Percentiles rank a stretch among this genome's conserved stretches.
These are phyloP conservation scores for Palaemon carinicauda DNA, from an alignment of 1,140 invertebrate genomes.

Conservation along the genomic window DNA sequence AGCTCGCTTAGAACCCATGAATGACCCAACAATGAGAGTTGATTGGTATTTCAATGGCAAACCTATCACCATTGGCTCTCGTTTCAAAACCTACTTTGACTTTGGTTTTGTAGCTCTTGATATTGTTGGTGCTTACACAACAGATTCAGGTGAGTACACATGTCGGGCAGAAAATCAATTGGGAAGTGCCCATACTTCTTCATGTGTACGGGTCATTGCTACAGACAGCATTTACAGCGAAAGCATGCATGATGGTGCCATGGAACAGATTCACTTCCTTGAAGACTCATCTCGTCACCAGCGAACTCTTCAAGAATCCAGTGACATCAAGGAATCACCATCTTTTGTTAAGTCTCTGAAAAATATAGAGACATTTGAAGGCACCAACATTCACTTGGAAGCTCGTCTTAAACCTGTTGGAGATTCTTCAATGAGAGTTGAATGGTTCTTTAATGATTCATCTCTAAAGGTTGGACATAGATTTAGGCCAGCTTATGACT, in stretches of 20 bases:
- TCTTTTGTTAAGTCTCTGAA: slow-evolving; percentile 87
- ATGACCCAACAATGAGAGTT: slow-evolving; percentile 93
- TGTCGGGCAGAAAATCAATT: slow-evolving; percentile 91
- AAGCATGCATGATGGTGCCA: slow-evolving; percentile 91
- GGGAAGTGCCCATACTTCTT: slow-evolving; percentile 89
- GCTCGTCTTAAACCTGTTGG: slow-evolving; percentile 92
- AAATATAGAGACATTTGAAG: slow-evolving; percentile 90
- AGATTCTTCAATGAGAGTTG: slow-evolving; percentile 93
- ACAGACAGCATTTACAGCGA: slow-evolving; percentile 89
- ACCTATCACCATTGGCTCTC: slow-evolving; percentile 70
- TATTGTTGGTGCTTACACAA: slow-evolving; percentile 83
- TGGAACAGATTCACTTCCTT: slow-evolving; percentile 93
- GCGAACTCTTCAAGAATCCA: slow-evolving; percentile 69
- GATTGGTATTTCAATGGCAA: slow-evolving; percentile 95
- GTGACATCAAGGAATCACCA: slow-evolving; percentile 72
- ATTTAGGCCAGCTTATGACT: slow-evolving; percentile 95
- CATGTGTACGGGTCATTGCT: slow-evolving; percentile 84
- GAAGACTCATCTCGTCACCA: slow-evolving; percentile 84
- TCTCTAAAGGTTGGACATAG: slow-evolving; percentile 79
- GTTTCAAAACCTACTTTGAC: slow-evolving; percentile 94
- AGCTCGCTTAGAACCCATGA: slow-evolving; percentile 90
- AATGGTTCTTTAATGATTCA: slow-evolving; percentile 96
- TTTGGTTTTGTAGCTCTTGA: slow-evolving; percentile 93
- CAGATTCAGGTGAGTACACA: slow-evolving; percentile 94
- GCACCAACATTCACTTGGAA: slow-evolving; percentile 92